Evolutionary conservation across 2,888 invertebrate species (phyloP).

Genomic region (Euzophera pinguis): DNA sequence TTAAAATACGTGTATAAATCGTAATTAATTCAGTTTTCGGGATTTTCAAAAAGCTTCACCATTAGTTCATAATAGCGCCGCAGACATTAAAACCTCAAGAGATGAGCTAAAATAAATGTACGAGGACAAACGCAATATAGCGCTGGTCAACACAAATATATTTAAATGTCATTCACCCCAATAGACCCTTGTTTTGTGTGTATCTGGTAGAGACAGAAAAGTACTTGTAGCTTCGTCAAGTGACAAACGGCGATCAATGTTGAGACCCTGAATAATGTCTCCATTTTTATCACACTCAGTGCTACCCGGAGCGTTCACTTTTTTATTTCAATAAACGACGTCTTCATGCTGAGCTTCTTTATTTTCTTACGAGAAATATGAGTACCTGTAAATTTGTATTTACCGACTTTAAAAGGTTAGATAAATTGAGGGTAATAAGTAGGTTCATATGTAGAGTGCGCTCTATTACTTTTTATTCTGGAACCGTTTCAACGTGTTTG

Average conservation of each 20-base stretch:
- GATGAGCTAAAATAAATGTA: conserved; percentile 5
- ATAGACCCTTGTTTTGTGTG: conserved; percentile 7
- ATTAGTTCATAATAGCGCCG: background rate
- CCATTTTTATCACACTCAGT: conserved; percentile 42
- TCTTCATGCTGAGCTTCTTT: conserved; percentile 9
- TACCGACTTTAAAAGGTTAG: background rate
- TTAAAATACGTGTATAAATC: conserved; percentile 5
- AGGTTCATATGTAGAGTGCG: background rate
- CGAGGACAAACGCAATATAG: background rate
- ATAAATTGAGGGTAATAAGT: background rate
- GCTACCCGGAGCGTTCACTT: conserved; percentile 33
- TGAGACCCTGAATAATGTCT: conserved; percentile 43
- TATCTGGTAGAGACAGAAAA: conserved; percentile 14
- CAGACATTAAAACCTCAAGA: conserved; percentile 4
- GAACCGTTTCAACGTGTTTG: too few relatives aligned
- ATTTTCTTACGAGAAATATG: conserved; percentile 3
- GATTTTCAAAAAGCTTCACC: background rate
- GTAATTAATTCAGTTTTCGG: conserved; percentile 2
- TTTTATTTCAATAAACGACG: conserved; percentile 34
- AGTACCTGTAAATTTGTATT: conserved; percentile 2
- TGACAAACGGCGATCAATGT: conserved; percentile 34
- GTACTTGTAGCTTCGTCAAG: conserved; percentile 19
- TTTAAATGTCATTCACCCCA: conserved; percentile 12
- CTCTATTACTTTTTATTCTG: too few relatives aligned
- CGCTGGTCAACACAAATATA: conserved; percentile 13